These are phyloP conservation scores for Leucopternis melanops DNA, from an alignment of 2,113 vertebrate genomes.

Conservation along the genomic window DNA sequence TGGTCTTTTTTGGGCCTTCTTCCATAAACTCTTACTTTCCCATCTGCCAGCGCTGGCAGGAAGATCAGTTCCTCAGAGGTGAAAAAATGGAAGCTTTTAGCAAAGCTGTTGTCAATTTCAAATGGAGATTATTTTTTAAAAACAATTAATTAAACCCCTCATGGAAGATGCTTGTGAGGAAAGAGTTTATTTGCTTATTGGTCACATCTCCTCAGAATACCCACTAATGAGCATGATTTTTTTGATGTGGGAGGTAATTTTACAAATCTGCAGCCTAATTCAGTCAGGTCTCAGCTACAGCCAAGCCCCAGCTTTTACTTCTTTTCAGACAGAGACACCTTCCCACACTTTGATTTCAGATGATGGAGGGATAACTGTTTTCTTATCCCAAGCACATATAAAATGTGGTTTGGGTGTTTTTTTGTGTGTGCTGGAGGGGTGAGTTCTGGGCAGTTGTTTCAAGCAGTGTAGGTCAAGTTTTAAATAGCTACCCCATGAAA, in stretches of 20 bases:
- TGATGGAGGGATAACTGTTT: neutral
- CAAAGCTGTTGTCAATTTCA: neutral
- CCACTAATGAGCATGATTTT: neutral
- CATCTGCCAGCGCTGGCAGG: neutral
- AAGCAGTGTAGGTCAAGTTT: neutral
- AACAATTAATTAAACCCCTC: neutral
- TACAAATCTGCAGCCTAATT: neutral
- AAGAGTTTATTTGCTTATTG: neutral
- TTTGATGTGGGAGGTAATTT: neutral
- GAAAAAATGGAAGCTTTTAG: slow-evolving; percentile 4
- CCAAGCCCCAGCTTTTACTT: neutral
- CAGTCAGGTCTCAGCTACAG: neutral
- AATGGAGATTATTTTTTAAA: neutral
- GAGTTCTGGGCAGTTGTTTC: neutral
- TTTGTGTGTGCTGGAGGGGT: neutral
- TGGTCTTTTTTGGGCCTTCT: neutral
- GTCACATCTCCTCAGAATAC: neutral
- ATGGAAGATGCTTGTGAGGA: neutral
- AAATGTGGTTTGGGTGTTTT: neutral
- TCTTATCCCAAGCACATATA: neutral
- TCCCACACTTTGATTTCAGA: neutral
- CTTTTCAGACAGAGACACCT: neutral
- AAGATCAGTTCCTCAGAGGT: neutral
- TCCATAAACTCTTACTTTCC: neutral
- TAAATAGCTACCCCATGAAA: neutral